phyloP scores from a whole-genome alignment of 2,113 vertebrate genomes.

The Thalassarche chlororhynchos region DNA sequence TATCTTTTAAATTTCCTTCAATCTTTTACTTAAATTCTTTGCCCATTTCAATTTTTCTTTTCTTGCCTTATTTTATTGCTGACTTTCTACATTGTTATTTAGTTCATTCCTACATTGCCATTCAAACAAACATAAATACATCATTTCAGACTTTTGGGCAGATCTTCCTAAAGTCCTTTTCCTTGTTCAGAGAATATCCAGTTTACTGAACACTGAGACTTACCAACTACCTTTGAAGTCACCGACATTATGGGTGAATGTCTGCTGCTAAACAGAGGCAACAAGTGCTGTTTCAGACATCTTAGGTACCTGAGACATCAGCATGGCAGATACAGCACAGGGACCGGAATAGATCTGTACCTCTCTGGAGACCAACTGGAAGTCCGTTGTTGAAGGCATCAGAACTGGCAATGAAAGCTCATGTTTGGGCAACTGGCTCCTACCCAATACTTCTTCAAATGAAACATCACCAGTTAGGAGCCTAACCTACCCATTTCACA shows the following conservation, averaged over 20 bases:
- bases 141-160: background rate
- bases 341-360: background rate
- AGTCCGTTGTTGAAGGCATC: background rate
- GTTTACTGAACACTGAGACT: background rate
- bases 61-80: background rate
- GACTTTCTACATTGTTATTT: background rate
- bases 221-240: background rate
- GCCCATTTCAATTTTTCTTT: background rate
- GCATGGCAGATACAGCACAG: background rate
- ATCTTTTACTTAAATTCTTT: background rate
- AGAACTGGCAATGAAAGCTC: background rate
- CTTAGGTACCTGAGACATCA: background rate
- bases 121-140: background rate
- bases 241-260: background rate
- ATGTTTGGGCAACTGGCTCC: background rate
- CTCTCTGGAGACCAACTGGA: background rate
- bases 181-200: background rate
- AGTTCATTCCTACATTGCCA: background rate
- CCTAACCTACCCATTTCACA: background rate
- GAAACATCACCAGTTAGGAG: background rate
- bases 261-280: background rate
- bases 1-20: background rate
- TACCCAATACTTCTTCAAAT: background rate
- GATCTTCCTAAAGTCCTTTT: background rate
- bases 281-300: background rate